Base-by-base conservation (phyloP, 2,888 invertebrate genomes). In the Caenorhabditis becei region DNA sequence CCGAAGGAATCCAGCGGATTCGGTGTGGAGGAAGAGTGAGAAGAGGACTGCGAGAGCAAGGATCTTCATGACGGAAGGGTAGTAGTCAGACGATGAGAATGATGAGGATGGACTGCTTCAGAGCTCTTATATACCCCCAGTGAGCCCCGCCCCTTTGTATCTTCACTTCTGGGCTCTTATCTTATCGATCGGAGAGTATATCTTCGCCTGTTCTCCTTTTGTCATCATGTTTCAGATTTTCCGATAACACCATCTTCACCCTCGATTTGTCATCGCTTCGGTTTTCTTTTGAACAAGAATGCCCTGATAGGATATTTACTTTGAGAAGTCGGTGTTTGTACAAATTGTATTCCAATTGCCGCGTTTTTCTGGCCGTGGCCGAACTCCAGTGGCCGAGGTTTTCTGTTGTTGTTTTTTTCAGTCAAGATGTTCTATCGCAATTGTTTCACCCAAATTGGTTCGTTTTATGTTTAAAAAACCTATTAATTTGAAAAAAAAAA, bases 1-100 rank as follows among this genome's bases (percentile, higher is more conserved):
- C 1, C 23, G 32, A 4, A 72, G 62, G 28, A 56, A 72, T 44
- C 63, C 72, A 32, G 63, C 23, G 18, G 63, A 56, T 28, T 62
- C 24, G 37, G 41, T 23, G n/a, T 7, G 18, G 37, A 44, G 11
- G 41, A 44, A 24, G 37, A 58, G 37, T 35, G n/a, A 8, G 53
- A 51, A 24, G 54, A 28, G 37, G 35, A 28, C 35, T 2, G 58
- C 28, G 28, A 58, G 11, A 32, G 8, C 14, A 5, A 32, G 37
- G 26, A 37, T 14, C 2, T 58, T 26, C 20, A 20, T 58, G 56
- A 56, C 4, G 32, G 32, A 32, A 32, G 32, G 4, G 10, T 4
- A 32, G 10, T 7, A 32, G 51, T 18, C 18, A 14, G 23, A 23
- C 23, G 18, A 23, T 1, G 53, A 16, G 26, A 26, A 2, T n/a